phyloP scores from a whole-genome alignment of 1,140 invertebrate genomes.

The Zaprionus ornatus region DNA sequence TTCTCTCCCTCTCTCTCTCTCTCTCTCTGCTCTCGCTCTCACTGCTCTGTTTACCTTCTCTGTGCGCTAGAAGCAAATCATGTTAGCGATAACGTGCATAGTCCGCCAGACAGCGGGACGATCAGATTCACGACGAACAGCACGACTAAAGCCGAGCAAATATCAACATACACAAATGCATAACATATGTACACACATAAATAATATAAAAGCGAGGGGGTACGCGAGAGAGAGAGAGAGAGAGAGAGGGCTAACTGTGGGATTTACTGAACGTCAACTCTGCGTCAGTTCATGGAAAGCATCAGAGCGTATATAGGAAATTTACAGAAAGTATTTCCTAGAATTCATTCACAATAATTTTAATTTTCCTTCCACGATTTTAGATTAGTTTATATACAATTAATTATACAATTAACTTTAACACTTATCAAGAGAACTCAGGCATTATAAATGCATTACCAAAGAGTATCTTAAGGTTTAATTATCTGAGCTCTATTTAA shows the following conservation, averaged over 20 bases:
- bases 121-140: constrained; percentile 2
- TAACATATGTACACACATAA: background rate
- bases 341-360: background rate
- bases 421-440: too few relatives aligned
- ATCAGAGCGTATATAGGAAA: background rate
- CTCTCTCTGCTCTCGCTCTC: background rate
- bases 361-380: background rate
- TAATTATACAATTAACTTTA: background rate
- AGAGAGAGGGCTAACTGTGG: background rate
- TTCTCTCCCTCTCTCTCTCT: background rate
- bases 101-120: constrained; percentile 42
- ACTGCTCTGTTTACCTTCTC: constrained; percentile 43
- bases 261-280: background rate
- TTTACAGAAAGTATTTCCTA: background rate
- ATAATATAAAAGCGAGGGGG: too few relatives aligned
- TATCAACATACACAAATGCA: background rate
- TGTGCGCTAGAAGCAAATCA: constrained; percentile 31
- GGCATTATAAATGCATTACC: too few relatives aligned
- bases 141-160: constrained; percentile 9
- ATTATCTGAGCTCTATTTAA: background rate
- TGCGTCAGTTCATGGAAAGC: background rate
- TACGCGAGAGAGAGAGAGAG: too few relatives aligned
- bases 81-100: constrained; percentile 22
- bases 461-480: background rate
- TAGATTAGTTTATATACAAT: background rate